Conservation (phyloP, 2,888 invertebrate genomes). For the Microctonus brassicae region DNA sequence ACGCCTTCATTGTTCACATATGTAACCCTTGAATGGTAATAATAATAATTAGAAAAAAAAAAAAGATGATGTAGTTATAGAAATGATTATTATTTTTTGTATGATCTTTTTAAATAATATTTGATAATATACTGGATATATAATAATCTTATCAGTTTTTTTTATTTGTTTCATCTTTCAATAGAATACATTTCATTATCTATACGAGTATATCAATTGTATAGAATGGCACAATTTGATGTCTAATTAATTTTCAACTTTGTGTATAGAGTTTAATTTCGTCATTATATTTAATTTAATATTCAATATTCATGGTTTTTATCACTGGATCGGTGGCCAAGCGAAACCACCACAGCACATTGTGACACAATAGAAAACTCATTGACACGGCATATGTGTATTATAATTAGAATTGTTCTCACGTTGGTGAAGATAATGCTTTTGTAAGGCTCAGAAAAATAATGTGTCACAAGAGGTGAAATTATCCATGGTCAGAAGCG, state of each 20-base stretch:
- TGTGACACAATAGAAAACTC: constrained; percentile 40
- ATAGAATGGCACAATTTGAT: background rate
- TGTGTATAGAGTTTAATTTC: background rate
- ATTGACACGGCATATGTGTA: constrained; percentile 42
- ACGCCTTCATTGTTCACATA: background rate
- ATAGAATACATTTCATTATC: background rate
- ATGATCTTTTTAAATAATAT: background rate
- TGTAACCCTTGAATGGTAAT: background rate
- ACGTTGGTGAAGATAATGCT: constrained; percentile 47
- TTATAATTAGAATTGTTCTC: constrained; percentile 57
- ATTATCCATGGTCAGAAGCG: constrained; percentile 28
- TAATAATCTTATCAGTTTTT: background rate
- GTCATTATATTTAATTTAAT: constrained; percentile 1
- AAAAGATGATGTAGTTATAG: background rate
- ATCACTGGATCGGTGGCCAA: constrained; percentile 24
- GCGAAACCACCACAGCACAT: constrained; percentile 26
- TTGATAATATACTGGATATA: background rate
- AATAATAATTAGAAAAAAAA: background rate
- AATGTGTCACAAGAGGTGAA: constrained; percentile 38
- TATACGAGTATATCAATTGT: background rate
- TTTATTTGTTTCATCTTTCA: background rate
- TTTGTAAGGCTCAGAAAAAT: constrained; percentile 40
- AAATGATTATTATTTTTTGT: background rate
- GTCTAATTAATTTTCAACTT: background rate
- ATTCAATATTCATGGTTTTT: background rate